phyloP scores from a whole-genome alignment of 2,888 invertebrate species.

The Atrina japonica region DNA sequence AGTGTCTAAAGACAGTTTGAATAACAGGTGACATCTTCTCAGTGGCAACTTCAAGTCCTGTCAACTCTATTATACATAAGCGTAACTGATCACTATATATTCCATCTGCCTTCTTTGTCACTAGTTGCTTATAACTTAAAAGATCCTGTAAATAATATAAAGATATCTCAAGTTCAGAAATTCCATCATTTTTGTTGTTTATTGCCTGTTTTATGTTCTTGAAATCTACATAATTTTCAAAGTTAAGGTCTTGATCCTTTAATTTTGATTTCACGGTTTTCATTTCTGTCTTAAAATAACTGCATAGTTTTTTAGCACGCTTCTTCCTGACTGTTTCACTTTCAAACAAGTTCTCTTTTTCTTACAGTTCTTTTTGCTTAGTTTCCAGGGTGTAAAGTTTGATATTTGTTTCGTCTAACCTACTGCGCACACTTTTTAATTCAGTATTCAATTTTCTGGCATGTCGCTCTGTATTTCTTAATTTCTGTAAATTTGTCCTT shows the following conservation, averaged over 20 bases:
- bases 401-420: no score
- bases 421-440: neutral
- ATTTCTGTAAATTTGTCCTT: neutral
- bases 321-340: neutral
- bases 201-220: neutral
- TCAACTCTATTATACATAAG: conserved; percentile 41
- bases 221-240: neutral
- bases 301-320: neutral
- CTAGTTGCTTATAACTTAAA: neutral
- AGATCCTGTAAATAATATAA: neutral
- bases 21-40: conserved; percentile 39
- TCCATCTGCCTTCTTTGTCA: conserved; percentile 13
- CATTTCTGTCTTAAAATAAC: neutral
- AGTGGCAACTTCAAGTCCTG: conserved; percentile 39
- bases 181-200: neutral
- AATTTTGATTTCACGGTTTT: neutral
- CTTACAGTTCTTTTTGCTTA: neutral
- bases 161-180: neutral
- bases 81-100: conserved; percentile 28
- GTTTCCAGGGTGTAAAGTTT: no score
- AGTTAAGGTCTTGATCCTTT: neutral
- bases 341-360: neutral
- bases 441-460: neutral
- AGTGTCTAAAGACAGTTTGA: conserved; percentile 29
- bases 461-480: neutral